Percentiles rank a stretch among this genome's conserved stretches.
Evolutionary conservation across 2,113 vertebrate species (phyloP).

Genomic region (Lepidothrix coronata): DNA sequence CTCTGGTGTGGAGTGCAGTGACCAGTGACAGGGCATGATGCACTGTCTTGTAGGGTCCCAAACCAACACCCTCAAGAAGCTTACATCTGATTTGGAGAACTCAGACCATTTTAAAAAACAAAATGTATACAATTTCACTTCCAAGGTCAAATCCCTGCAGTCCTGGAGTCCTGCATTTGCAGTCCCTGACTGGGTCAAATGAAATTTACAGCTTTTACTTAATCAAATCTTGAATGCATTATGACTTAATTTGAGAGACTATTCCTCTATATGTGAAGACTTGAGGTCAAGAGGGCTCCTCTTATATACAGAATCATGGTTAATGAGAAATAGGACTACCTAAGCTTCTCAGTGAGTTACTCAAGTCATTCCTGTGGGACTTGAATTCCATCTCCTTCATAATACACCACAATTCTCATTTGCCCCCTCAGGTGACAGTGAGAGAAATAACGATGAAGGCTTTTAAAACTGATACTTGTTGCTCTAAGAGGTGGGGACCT

Average conservation of each 20-base stretch:
- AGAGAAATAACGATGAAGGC: not conserved
- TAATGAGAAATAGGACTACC: not conserved
- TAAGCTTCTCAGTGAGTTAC: not conserved
- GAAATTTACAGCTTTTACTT: not conserved
- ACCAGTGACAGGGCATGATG: not conserved
- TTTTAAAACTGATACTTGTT: not conserved
- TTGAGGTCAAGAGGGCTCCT: rapidly evolving
- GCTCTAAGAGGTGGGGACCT: not conserved
- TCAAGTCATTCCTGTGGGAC: not conserved
- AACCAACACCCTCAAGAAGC: not conserved
- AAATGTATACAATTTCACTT: not conserved
- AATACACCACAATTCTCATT: not conserved
- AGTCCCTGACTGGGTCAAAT: not conserved
- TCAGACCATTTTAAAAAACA: not conserved
- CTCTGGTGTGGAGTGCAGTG: rapidly evolving
- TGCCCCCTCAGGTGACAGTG: not conserved
- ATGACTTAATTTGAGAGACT: rapidly evolving
- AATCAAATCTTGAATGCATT: not conserved
- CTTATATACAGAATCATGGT: not conserved
- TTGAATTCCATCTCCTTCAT: not conserved
- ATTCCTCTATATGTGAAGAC: rapidly evolving
- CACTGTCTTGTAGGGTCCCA: not conserved
- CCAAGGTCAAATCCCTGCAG: not conserved
- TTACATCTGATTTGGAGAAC: not conserved
- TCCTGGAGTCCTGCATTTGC: not conserved